A percentile compares a stretch with the other conserved stretches of the same genome.
Evolutionary conservation across 2,797 vertebrate genomes (phyloP).

Genomic region (Gallirallus australis): DNA sequence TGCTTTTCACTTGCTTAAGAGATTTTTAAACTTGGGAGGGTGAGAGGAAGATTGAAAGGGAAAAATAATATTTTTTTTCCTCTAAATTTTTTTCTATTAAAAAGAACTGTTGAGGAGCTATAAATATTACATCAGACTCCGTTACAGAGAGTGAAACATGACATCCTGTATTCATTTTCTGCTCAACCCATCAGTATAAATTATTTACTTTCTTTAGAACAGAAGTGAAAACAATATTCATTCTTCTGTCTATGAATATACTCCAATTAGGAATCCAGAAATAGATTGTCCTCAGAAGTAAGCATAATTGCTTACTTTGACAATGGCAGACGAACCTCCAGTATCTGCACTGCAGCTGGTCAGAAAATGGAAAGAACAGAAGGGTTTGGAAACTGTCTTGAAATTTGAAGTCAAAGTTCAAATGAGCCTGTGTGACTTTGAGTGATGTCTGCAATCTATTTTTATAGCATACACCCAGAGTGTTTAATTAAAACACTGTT

Average conservation of each 20-base stretch:
- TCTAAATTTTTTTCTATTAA: not conserved
- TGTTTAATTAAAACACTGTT: not conserved
- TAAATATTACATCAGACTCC: not conserved
- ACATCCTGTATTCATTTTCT: not conserved
- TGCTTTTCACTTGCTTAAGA: not conserved
- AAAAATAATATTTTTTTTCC: fast-evolving
- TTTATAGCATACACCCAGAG: not conserved
- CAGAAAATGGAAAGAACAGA: not conserved
- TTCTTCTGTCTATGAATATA: not conserved
- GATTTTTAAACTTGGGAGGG: not conserved
- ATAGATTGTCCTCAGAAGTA: not conserved
- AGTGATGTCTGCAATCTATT: not conserved
- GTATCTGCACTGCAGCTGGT: not conserved
- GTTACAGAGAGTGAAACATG: not conserved
- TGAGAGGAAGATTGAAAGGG: not conserved
- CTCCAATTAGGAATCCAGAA: not conserved
- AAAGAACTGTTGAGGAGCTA: not conserved
- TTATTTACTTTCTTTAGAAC: not conserved
- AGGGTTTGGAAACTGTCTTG: not conserved
- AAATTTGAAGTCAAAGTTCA: not conserved
- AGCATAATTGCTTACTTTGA: not conserved
- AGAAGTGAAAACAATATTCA: not conserved
- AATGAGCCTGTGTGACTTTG: not conserved
- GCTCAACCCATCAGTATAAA: not conserved
- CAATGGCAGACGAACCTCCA: not conserved